Evolutionary conservation across 2,888 invertebrate genomes (phyloP).

Genomic region (Ornithoptera alexandrae): DNA sequence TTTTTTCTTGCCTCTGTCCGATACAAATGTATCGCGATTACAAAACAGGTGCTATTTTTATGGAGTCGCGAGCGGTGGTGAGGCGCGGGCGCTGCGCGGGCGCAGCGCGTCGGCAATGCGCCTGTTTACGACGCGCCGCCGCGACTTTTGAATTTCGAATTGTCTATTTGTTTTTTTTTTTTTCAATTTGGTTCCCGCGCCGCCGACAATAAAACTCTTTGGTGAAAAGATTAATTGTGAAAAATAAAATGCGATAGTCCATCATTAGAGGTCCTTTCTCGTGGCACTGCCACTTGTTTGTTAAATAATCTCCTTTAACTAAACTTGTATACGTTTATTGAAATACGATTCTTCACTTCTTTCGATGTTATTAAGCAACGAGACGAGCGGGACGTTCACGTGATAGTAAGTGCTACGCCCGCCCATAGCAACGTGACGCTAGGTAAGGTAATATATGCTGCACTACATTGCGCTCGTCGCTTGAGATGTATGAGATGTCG

Average conservation of each 20-base stretch:
- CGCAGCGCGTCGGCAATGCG: slow-evolving; percentile 53
- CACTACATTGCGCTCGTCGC: no score
- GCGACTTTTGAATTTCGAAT: slow-evolving; percentile 9
- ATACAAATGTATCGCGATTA: slow-evolving; percentile 58
- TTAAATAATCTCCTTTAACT: background rate
- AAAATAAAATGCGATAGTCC: slow-evolving; percentile 3
- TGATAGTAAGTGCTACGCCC: no score
- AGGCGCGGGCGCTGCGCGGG: slow-evolving; percentile 49
- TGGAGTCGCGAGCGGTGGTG: slow-evolving; percentile 65
- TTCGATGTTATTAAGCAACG: background rate
- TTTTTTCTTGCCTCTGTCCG: slow-evolving; percentile 35
- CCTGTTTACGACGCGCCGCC: slow-evolving; percentile 47
- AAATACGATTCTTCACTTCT: background rate
- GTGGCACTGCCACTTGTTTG: background rate
- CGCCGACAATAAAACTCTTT: slow-evolving; percentile 11
- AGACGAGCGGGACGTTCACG: no score
- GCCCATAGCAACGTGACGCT: no score
- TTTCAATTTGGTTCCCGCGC: slow-evolving; percentile 16
- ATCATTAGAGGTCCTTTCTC: background rate
- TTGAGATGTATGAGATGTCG: no score
- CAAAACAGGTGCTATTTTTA: slow-evolving; percentile 71
- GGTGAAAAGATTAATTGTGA: slow-evolving; percentile 12
- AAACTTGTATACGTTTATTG: background rate
- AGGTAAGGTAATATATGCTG: no score
- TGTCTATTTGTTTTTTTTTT: slow-evolving; percentile 39